phyloP scores from a whole-genome alignment of 23 tunicate species.

The Halocynthia aurantium region DNA sequence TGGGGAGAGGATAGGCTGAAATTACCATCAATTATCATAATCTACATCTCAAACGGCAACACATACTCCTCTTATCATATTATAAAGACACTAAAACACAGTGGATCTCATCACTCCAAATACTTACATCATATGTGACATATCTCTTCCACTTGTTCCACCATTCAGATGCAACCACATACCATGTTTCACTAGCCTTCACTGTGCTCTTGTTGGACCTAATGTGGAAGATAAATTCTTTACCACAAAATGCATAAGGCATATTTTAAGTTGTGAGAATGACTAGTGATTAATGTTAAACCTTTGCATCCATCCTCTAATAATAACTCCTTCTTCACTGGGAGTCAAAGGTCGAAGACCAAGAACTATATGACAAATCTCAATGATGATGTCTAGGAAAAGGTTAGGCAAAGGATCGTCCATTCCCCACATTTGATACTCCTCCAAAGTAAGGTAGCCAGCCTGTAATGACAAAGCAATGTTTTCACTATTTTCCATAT shows the following conservation, averaged over 20 bases:
- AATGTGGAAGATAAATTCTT: not conserved
- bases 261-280: no score
- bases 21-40: not conserved
- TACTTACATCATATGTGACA: conserved; percentile 65
- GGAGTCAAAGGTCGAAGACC: conserved; percentile 69
- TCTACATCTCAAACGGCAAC: not conserved
- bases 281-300: not conserved
- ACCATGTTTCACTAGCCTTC: conserved; percentile 75
- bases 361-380: conserved; percentile 77
- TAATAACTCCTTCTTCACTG: conserved; percentile 68
- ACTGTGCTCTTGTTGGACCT: conserved; percentile 16
- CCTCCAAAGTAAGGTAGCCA: conserved; percentile 57
- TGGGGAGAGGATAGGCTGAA: conserved; percentile 42
- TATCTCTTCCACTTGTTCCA: conserved; percentile 84
- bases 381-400: conserved; percentile 50
- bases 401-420: conserved; percentile 62
- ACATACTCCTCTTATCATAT: no score
- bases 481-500: no score
- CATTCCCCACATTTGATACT: conserved; percentile 89
- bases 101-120: not conserved
- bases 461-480: conserved; percentile 23
- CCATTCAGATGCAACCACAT: conserved; percentile 73
- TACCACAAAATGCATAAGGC: not conserved
- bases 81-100: not conserved
- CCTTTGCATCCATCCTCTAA: conserved; percentile 93